phyloP scores from a whole-genome alignment of 1,140 invertebrate genomes.

The Zaprionus capensis region DNA sequence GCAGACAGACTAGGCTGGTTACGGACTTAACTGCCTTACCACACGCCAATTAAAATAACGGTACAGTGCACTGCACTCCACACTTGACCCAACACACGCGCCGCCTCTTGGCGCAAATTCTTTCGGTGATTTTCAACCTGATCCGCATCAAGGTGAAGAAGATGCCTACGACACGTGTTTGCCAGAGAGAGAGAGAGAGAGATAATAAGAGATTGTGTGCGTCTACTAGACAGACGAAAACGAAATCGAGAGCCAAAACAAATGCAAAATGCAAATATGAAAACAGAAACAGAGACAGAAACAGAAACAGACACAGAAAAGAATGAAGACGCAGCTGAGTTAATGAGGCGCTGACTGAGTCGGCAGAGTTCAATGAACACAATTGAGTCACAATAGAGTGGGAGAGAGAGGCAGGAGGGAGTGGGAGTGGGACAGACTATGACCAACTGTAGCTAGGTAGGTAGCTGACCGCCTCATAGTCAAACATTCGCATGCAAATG shows the following conservation, averaged over 20 bases:
- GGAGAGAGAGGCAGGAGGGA: not conserved
- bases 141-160: not conserved
- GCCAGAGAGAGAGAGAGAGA: not conserved
- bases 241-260: slow-evolving; percentile 9
- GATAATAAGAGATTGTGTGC: not conserved
- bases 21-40: not conserved
- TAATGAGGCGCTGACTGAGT: slow-evolving; percentile 51
- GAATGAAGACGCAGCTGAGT: slow-evolving; percentile 29
- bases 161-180: not conserved
- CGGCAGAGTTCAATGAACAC: slow-evolving; percentile 50
- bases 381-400: slow-evolving; percentile 39
- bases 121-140: not conserved
- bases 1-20: not conserved
- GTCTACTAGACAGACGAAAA: not conserved
- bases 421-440: not conserved
- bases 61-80: not conserved
- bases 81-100: not conserved
- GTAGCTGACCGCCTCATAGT: slow-evolving; percentile 7
- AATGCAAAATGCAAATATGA: slow-evolving; percentile 11
- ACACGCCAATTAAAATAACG: not conserved
- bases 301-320: not conserved
- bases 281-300: not conserved
- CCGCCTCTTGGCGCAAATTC: not conserved
- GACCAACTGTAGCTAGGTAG: slow-evolving; percentile 8
- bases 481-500: slow-evolving; percentile 55